Percentiles rank a stretch among this genome's conserved stretches.
These are phyloP conservation scores for Cenopis cana DNA, from an alignment of 2,888 invertebrate genomes.

Conservation along the genomic window DNA sequence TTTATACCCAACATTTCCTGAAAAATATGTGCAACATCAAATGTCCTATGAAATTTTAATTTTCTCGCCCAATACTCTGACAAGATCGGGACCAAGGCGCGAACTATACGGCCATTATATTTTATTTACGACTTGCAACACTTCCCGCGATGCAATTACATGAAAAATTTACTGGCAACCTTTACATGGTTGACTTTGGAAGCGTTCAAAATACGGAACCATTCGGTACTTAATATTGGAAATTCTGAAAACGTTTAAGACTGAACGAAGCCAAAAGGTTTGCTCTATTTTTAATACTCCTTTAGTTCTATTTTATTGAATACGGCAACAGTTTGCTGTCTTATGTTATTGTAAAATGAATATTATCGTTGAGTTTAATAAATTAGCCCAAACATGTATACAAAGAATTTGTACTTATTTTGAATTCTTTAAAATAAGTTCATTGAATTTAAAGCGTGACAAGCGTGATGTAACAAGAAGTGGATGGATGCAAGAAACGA, in stretches of 20 bases:
- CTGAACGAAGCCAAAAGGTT: not conserved
- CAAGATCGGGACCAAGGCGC: conserved; percentile 16
- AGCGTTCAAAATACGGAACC: conserved; percentile 12
- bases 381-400: too few species aligned
- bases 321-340: not conserved
- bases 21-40: not conserved
- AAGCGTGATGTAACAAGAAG: too few species aligned
- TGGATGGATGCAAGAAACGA: too few species aligned
- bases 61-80: conserved; percentile 30
- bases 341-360: not conserved
- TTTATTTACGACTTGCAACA: conserved; percentile 41
- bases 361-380: not conserved
- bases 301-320: not conserved
- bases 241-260: not conserved
- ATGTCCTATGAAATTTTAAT: conserved; percentile 33
- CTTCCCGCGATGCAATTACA: conserved; percentile 26
- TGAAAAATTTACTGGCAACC: conserved; percentile 39
- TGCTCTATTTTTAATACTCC: not conserved
- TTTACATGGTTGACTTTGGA: conserved; percentile 4
- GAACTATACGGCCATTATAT: conserved; percentile 37
- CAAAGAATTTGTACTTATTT: too few species aligned
- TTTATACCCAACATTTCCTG: too few species aligned
- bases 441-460: too few species aligned
- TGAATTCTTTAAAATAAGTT: too few species aligned
- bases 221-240: conserved; percentile 2